Percentiles rank a stretch among this genome's conserved stretches.
Evolutionary conservation across 1,140 invertebrate genomes (phyloP).

Genomic region (Drosophila bifasciata): DNA sequence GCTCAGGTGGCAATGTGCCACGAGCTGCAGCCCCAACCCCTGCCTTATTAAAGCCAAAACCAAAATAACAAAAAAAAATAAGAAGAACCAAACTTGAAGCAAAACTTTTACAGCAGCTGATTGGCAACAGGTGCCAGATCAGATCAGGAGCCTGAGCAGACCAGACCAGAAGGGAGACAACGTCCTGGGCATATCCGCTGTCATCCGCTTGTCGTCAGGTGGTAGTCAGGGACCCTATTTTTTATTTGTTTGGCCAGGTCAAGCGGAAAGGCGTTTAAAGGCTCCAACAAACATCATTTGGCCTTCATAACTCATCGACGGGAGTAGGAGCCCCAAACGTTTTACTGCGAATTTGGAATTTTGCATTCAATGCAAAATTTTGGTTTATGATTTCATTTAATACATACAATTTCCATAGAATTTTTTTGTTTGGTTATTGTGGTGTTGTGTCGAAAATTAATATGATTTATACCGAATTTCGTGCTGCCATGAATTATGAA

Average conservation of each 20-base stretch:
- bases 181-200: conserved; percentile 63
- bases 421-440: background rate
- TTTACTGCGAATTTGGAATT: conserved; percentile 40
- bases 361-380: conserved; percentile 19
- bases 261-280: conserved; percentile 57
- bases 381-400: background rate
- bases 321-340: conserved; percentile 11
- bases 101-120: conserved; percentile 52
- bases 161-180: conserved; percentile 4
- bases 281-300: conserved; percentile 10
- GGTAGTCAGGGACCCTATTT: conserved; percentile 6
- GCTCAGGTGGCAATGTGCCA: conserved; percentile 64
- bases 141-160: conserved; percentile 53
- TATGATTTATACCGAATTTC: no score
- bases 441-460: background rate
- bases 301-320: conserved; percentile 37
- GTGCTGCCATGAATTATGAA: no score
- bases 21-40: conserved; percentile 44
- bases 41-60: conserved; percentile 30
- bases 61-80: conserved; percentile 21
- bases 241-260: conserved; percentile 9
- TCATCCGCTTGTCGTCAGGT: conserved; percentile 41
- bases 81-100: conserved; percentile 24
- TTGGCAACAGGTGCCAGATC: conserved; percentile 53
- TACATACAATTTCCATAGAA: background rate